phyloP scores from a whole-genome alignment of 37 sponge, comb jelly and placozoan genomes.

The Lycopodina hypogea region DNA sequence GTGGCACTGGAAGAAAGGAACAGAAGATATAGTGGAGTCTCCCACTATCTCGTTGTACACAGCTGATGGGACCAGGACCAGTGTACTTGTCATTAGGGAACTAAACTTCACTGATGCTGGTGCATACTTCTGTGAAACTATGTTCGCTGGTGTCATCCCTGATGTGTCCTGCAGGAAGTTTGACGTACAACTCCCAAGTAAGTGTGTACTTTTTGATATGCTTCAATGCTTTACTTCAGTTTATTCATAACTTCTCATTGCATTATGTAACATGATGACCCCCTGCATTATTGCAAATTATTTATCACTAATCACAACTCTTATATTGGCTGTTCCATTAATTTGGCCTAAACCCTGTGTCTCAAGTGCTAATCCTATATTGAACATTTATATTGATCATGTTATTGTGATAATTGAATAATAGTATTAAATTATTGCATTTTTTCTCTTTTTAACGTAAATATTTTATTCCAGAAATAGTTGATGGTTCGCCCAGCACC shows the following conservation, averaged over 20 bases:
- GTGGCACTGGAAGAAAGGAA: constrained; percentile 30
- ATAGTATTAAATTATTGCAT: too few species aligned
- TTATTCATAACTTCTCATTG: too few species aligned
- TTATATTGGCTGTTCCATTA: not conserved
- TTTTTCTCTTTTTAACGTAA: too few species aligned
- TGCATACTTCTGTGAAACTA: constrained; percentile 26
- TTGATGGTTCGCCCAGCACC: not conserved
- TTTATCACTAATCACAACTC: too few species aligned
- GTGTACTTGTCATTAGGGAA: constrained; percentile 17
- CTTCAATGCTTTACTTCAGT: too few species aligned
- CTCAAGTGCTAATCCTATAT: too few species aligned
- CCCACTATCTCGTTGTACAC: too few species aligned
- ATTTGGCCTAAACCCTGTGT: too few species aligned
- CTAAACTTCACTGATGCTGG: constrained; percentile 20
- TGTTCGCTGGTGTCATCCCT: not conserved
- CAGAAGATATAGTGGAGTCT: not conserved
- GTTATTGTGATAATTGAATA: too few species aligned
- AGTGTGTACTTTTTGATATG: not conserved
- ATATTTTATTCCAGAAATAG: not conserved
- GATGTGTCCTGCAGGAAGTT: not conserved
- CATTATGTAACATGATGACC: too few species aligned
- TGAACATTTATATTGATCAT: too few species aligned
- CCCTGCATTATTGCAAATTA: too few species aligned
- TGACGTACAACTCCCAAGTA: constrained; percentile 13
- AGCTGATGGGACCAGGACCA: constrained; percentile 38